These are phyloP conservation scores for Phengaris arion DNA, from an alignment of 2,888 invertebrate genomes.

Conservation along the genomic window DNA sequence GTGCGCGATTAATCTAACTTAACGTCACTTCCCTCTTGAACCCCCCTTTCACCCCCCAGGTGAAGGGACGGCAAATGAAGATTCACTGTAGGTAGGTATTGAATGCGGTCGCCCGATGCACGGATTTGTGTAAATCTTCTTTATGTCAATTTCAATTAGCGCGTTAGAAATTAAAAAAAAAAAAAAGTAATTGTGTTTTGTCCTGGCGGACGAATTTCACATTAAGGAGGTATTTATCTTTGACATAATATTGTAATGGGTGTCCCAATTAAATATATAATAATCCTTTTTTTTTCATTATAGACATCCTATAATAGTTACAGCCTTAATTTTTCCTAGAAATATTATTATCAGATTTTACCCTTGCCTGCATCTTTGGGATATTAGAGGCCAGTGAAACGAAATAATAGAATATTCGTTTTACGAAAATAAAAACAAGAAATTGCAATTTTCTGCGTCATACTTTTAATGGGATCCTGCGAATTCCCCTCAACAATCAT, in stretches of 20 bases:
- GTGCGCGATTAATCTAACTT: constrained; percentile 68
- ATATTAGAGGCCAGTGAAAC: neutral
- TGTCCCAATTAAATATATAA: no score
- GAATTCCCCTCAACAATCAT: constrained; percentile 8
- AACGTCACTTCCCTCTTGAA: constrained; percentile 53
- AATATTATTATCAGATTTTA: neutral
- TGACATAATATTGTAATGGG: no score
- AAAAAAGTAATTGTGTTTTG: no score
- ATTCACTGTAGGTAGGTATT: constrained; percentile 51
- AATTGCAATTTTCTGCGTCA: constrained; percentile 5
- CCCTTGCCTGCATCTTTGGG: neutral
- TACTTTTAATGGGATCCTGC: constrained; percentile 9
- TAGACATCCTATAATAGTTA: no score
- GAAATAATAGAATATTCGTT: constrained; percentile 1
- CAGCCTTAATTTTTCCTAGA: neutral
- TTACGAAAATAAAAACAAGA: neutral
- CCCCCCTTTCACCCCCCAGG: constrained; percentile 49
- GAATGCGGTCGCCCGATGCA: constrained; percentile 30
- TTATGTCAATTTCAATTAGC: constrained; percentile 14
- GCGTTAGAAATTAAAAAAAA: neutral
- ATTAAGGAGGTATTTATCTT: no score
- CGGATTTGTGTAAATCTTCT: constrained; percentile 25
- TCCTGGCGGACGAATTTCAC: no score
- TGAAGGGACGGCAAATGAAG: constrained; percentile 59
- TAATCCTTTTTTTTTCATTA: no score